A percentile compares a stretch with the other conserved stretches of the same genome.
Evolutionary conservation across 2,797 vertebrate genomes (phyloP).

Genomic region (Oreortyx pictus): DNA sequence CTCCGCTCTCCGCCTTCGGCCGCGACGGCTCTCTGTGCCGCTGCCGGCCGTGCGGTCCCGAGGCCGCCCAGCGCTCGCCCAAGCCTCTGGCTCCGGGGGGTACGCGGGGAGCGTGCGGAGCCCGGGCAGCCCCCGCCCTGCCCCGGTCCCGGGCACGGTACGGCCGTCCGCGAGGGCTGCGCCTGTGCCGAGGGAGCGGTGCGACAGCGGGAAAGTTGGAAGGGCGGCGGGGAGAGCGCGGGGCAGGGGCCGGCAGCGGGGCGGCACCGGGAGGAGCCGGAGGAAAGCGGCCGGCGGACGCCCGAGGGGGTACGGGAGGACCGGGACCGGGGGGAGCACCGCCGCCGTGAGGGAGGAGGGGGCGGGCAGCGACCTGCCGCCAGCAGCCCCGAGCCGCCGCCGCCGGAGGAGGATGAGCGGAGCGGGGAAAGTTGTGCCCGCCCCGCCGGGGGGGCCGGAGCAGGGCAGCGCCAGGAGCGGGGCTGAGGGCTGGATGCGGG

Average conservation of each 20-base stretch:
- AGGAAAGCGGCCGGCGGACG: conserved; percentile 24
- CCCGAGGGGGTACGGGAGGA: neutral
- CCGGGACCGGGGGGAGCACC: neutral
- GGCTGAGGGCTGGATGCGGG: neutral
- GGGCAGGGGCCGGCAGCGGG: neutral
- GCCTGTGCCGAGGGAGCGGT: no score
- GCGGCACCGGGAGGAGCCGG: neutral
- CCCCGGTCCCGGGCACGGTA: neutral
- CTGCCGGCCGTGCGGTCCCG: no score
- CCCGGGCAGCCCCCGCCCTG: neutral
- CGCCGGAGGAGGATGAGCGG: neutral
- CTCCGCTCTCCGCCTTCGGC: neutral
- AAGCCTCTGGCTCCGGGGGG: no score
- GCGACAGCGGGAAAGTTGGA: neutral
- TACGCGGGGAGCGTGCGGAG: neutral
- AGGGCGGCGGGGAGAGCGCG: neutral
- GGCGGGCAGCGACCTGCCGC: neutral
- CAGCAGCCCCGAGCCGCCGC: neutral
- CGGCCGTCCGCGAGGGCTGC: no score
- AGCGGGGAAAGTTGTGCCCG: neutral
- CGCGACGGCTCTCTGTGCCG: neutral
- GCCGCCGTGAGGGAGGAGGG: neutral
- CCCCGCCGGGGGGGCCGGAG: neutral
- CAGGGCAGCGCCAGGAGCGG: neutral
- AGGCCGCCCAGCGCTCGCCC: no score